A percentile compares a stretch with the other conserved stretches of the same genome.
These are phyloP conservation scores for Smithornis capensis DNA, from an alignment of 2,113 vertebrate genomes.

Conservation along the genomic window DNA sequence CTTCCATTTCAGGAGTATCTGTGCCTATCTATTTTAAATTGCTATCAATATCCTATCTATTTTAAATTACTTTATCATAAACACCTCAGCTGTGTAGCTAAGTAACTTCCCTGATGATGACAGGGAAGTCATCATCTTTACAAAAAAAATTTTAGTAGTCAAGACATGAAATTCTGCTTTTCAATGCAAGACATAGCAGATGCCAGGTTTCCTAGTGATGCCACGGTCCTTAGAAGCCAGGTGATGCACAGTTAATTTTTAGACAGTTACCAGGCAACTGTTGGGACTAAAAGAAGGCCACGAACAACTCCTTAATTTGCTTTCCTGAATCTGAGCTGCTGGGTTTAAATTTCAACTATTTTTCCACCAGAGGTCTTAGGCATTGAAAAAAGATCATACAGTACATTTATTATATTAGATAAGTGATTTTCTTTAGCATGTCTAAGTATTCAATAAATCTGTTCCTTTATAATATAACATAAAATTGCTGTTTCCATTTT, in stretches of 20 bases:
- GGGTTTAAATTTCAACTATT: constrained; percentile 26
- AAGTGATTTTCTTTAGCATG: neutral
- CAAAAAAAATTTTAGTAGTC: neutral
- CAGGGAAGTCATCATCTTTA: too few species aligned
- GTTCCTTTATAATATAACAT: neutral
- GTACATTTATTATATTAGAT: neutral
- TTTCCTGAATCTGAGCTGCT: neutral
- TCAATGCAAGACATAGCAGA: neutral
- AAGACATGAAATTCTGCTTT: neutral
- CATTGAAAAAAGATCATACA: neutral
- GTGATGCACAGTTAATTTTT: constrained; percentile 51
- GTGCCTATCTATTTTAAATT: too few species aligned
- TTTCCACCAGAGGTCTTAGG: neutral
- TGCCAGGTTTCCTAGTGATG: constrained; percentile 13
- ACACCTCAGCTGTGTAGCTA: neutral
- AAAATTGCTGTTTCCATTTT: neutral
- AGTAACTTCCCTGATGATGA: neutral
- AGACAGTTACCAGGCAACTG: constrained; percentile 63
- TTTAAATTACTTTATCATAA: neutral
- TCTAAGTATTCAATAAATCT: neutral
- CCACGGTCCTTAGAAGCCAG: constrained; percentile 19
- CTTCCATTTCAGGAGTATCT: neutral
- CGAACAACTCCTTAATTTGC: neutral
- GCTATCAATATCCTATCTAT: too few species aligned
- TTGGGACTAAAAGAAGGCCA: constrained; percentile 41